phyloP scores from a whole-genome alignment of 2,888 invertebrate species.

The Polyommatus icarus region DNA sequence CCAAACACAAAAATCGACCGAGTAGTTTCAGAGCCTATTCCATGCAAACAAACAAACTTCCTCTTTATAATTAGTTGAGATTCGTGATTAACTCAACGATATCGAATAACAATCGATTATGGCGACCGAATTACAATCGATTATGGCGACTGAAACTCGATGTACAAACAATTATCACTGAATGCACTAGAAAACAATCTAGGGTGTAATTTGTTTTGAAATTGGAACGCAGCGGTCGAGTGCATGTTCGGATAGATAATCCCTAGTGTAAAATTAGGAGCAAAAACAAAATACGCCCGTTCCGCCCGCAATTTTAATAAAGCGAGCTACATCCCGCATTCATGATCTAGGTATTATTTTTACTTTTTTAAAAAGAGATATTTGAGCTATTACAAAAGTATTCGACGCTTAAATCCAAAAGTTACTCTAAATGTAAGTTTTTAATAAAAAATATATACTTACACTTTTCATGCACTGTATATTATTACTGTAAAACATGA shows the following conservation, averaged over 20 bases:
- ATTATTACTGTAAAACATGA: no score
- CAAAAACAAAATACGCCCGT: conserved; percentile 37
- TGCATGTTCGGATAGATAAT: conserved; percentile 43
- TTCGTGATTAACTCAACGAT: not conserved
- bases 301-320: conserved; percentile 31
- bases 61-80: not conserved
- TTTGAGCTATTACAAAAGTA: not conserved
- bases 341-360: not conserved
- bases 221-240: conserved; percentile 42
- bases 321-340: conserved; percentile 6
- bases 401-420: not conserved
- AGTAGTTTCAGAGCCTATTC: not conserved
- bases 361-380: not conserved
- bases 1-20: not conserved
- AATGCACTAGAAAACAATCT: conserved; percentile 43
- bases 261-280: conserved; percentile 45
- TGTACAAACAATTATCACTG: conserved; percentile 40
- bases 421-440: not conserved
- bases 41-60: not conserved
- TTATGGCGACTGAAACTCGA: conserved; percentile 30
- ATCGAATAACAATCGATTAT: conserved; percentile 2
- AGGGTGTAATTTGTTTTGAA: conserved; percentile 45
- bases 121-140: conserved; percentile 17
- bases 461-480: no score
- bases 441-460: no score